Base-by-base conservation (phyloP, 2,888 invertebrate genomes). In the Hirudinaria manillensis region DNA sequence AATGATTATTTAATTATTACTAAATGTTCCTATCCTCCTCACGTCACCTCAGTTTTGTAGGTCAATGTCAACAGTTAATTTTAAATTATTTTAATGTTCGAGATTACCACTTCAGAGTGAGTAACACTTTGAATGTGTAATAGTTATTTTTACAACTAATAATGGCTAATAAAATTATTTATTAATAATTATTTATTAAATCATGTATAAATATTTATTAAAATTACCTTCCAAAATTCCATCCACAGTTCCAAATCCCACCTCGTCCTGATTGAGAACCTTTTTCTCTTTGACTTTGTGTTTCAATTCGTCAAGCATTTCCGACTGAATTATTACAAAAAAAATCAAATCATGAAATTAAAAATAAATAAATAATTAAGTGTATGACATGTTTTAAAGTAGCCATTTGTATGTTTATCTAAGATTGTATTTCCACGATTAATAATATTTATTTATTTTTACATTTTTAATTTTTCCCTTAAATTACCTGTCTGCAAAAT, bases 191-290 rank as follows among this genome's bases (percentile, higher is more conserved):
- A 61, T 24, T 3, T 29, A 16, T 7, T 29, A 68, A 32, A 29
- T 66, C 2, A 13, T 7, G 67, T 27, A 6, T 3, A 7, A 27
- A 29, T 27, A 67, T 29, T 27, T 34, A 34, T 6, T n/a, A 68
- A 29, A 34, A 24, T 24, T 45, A 65, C 73, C 65, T 73, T 55
- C 32, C 4, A 73, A 34, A 10, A 73, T 73, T 24, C 73, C 73
- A 36, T 73, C 73, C 3, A 73, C 51, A 7, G 73, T 73, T n/a
- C 73, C 73, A 36, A 56, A 73, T n/a, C 55, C 73, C 29, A 73
- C 56, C 16, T 73, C 73, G 21, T 73, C 73, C 10, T 32, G 27
- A 38, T 65, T 65, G 73, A 56, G 55, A 24, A 55, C 55, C n/a
- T 55, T 61, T 21, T 38, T 65, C 16, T 36, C 71, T 51, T 51